These are phyloP conservation scores for Pteronotus mesoamericanus DNA, from an alignment of 2,797 vertebrate species.

Conservation along the genomic window DNA sequence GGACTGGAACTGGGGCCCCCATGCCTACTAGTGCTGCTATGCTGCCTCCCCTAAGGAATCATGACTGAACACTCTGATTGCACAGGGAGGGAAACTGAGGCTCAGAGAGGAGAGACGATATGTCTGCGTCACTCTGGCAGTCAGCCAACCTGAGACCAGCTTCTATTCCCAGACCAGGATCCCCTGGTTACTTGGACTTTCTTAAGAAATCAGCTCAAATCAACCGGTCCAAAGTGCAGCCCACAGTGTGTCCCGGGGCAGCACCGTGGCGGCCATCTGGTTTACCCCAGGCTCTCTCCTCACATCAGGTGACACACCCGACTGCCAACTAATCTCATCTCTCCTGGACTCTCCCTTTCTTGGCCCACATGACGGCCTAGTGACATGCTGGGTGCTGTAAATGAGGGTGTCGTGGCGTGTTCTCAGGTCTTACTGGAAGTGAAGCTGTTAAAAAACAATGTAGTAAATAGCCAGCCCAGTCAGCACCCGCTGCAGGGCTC, in stretches of 20 bases:
- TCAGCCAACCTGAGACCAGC: not conserved
- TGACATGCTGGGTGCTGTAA: not conserved
- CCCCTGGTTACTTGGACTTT: not conserved
- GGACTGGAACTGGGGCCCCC: not conserved
- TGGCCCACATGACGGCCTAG: not conserved
- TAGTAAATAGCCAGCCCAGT: not conserved
- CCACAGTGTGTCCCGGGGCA: accelerated
- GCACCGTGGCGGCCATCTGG: accelerated
- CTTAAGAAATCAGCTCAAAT: not conserved
- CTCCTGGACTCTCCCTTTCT: constrained; percentile 49
- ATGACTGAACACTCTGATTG: accelerated
- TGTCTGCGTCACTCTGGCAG: not conserved
- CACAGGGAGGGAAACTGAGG: not conserved
- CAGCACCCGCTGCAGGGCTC: not conserved
- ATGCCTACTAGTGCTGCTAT: accelerated
- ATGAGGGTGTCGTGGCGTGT: not conserved
- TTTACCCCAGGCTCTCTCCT: not conserved
- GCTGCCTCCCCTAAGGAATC: not conserved
- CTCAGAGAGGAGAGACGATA: not conserved
- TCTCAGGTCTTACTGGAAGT: constrained; percentile 62
- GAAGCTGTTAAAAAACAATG: not conserved
- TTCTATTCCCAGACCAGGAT: not conserved
- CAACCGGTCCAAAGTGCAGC: accelerated
- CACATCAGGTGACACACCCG: not conserved
- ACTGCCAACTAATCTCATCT: not conserved